Conservation (phyloP, 2,113 vertebrate species). For the Miniopterus natalensis region DNA sequence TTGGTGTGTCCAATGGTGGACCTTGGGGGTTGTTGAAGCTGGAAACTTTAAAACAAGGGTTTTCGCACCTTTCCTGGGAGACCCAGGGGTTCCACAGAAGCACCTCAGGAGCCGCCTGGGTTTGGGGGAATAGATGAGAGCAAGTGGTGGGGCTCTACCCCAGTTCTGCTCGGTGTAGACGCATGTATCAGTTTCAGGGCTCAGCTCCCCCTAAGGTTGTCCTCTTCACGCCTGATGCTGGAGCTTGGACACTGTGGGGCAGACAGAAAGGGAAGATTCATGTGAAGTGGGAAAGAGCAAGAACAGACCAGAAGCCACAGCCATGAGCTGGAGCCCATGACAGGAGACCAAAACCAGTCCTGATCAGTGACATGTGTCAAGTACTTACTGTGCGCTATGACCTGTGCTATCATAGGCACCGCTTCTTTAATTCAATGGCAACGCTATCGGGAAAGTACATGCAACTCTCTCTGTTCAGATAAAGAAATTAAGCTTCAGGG, state of each 20-base stretch:
- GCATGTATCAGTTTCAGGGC: background rate
- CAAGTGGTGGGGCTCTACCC: background rate
- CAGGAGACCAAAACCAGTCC: background rate
- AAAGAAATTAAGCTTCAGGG: background rate
- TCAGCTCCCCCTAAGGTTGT: background rate
- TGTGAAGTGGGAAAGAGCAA: background rate
- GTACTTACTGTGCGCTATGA: background rate
- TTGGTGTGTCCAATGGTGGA: slow-evolving; percentile 74
- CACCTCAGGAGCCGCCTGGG: background rate
- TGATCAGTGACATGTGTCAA: background rate
- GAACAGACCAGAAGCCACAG: background rate
- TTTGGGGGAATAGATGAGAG: background rate
- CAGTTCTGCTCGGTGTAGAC: background rate
- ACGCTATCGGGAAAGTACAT: background rate
- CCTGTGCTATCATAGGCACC: background rate
- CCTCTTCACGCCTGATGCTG: fast-evolving
- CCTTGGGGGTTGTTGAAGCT: background rate
- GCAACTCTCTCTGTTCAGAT: background rate
- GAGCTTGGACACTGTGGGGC: background rate
- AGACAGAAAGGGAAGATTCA: background rate
- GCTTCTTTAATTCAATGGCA: background rate
- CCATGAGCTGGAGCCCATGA: background rate
- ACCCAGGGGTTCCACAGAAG: background rate
- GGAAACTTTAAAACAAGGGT: background rate
- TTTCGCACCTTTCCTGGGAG: background rate